phyloP scores from a whole-genome alignment of 2,113 vertebrate species.

The Regulus satrapa region DNA sequence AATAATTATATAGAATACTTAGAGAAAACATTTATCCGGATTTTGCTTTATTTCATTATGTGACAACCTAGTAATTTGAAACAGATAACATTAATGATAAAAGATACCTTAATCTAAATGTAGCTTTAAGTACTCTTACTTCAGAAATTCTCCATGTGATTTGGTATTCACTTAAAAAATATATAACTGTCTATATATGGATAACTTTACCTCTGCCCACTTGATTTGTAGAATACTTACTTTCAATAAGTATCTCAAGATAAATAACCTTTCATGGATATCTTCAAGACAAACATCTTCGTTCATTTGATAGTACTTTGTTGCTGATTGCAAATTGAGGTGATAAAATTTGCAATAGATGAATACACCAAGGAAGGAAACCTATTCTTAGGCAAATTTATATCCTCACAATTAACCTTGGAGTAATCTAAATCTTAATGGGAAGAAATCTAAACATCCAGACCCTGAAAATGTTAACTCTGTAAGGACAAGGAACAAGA shows the following conservation, averaged over 20 bases:
- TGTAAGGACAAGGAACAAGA: background rate
- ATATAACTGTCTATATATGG: background rate
- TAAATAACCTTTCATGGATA: background rate
- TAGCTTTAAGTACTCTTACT: background rate
- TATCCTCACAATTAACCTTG: accelerated
- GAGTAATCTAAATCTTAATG: background rate
- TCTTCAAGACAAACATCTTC: background rate
- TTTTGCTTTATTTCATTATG: background rate
- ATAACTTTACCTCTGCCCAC: background rate
- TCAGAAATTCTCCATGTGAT: background rate
- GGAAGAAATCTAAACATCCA: background rate
- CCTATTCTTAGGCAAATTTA: background rate
- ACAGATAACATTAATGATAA: background rate
- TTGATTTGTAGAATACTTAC: background rate
- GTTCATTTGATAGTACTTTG: background rate
- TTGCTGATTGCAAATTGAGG: background rate
- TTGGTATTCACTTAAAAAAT: background rate
- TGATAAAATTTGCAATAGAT: background rate
- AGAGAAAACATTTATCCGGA: background rate
- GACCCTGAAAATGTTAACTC: background rate
- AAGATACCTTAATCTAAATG: background rate
- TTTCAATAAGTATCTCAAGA: background rate
- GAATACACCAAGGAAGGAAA: background rate
- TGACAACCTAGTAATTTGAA: background rate
- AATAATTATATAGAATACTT: background rate